Evolutionary conservation across 2,888 invertebrate genomes (phyloP).

Genomic region (Druceiella hillmani): DNA sequence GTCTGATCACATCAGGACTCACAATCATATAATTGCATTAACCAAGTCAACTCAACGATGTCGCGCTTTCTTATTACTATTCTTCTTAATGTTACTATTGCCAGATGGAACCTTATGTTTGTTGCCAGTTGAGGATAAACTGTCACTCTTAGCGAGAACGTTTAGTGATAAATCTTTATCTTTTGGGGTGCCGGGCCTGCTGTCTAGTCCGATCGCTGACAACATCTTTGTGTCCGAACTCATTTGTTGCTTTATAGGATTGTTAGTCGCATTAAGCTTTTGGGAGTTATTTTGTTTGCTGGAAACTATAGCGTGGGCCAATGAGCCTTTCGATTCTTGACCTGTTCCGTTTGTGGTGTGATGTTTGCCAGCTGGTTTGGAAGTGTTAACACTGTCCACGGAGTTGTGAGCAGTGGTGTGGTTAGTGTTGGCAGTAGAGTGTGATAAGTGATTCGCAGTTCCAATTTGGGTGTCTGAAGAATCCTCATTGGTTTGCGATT

Average conservation of each 20-base stretch:
- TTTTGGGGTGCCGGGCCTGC: slow-evolving; percentile 46
- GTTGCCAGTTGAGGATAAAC: slow-evolving; percentile 38
- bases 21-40: too few relatives aligned
- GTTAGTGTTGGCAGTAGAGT: slow-evolving; percentile 42
- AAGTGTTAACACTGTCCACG: slow-evolving; percentile 43
- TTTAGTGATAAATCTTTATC: slow-evolving; percentile 39
- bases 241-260: slow-evolving; percentile 42
- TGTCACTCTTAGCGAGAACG: slow-evolving; percentile 36
- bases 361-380: slow-evolving; percentile 48
- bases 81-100: slow-evolving; percentile 62
- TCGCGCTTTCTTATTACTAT: slow-evolving; percentile 74
- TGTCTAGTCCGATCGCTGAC: slow-evolving; percentile 38
- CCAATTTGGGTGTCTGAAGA: slow-evolving; percentile 64
- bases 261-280: slow-evolving; percentile 38
- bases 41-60: too few relatives aligned
- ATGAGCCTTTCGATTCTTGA: slow-evolving; percentile 33
- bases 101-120: slow-evolving; percentile 50
- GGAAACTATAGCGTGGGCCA: slow-evolving; percentile 30
- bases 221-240: slow-evolving; percentile 42
- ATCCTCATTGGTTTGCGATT: slow-evolving; percentile 77
- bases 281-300: slow-evolving; percentile 38
- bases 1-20: too few relatives aligned
- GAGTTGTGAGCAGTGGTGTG: slow-evolving; percentile 50
- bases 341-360: slow-evolving; percentile 41
- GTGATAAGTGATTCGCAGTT: slow-evolving; percentile 40